Evolutionary conservation across 2,888 invertebrate genomes (phyloP).

Genomic region (Cylloceria caligata): DNA sequence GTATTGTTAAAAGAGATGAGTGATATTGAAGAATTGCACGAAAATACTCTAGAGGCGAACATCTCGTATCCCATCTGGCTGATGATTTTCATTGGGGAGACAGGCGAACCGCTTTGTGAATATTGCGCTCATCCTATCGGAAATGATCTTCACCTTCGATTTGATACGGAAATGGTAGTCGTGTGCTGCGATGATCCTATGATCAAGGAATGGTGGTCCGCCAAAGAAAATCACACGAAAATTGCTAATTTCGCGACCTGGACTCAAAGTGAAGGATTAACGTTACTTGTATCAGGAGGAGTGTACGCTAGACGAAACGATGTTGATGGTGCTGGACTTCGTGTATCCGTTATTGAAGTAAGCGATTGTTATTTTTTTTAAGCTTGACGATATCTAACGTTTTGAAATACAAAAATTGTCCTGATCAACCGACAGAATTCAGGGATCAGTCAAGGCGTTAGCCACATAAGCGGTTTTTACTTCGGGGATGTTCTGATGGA

Average conservation of each 20-base stretch:
- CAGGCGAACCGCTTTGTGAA: constrained; percentile 51
- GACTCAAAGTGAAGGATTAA: constrained; percentile 56
- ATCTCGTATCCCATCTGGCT: constrained; percentile 75
- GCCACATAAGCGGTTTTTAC: constrained; percentile 62
- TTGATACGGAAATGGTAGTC: constrained; percentile 76
- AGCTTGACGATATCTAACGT: too few species aligned
- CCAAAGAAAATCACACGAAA: constrained; percentile 69
- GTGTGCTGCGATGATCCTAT: constrained; percentile 69
- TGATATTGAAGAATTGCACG: constrained; percentile 69
- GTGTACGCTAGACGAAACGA: constrained; percentile 73
- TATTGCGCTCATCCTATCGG: constrained; percentile 67
- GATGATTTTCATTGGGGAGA: constrained; percentile 72
- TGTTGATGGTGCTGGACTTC: constrained; percentile 71
- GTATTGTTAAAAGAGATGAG: constrained; percentile 68
- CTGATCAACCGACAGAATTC: background rate
- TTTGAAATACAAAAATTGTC: background rate
- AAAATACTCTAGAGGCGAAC: constrained; percentile 53
- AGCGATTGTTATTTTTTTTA: constrained; percentile 20
- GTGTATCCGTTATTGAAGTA: constrained; percentile 72
- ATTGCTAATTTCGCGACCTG: constrained; percentile 71
- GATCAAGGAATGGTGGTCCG: constrained; percentile 76
- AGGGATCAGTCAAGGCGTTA: background rate
- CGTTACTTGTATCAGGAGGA: constrained; percentile 39
- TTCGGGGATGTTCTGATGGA: constrained; percentile 73
- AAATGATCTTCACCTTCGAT: constrained; percentile 73